These are phyloP conservation scores for Stenoptilia bipunctidactyla DNA, from an alignment of 2,888 invertebrate genomes.

Conservation along the genomic window DNA sequence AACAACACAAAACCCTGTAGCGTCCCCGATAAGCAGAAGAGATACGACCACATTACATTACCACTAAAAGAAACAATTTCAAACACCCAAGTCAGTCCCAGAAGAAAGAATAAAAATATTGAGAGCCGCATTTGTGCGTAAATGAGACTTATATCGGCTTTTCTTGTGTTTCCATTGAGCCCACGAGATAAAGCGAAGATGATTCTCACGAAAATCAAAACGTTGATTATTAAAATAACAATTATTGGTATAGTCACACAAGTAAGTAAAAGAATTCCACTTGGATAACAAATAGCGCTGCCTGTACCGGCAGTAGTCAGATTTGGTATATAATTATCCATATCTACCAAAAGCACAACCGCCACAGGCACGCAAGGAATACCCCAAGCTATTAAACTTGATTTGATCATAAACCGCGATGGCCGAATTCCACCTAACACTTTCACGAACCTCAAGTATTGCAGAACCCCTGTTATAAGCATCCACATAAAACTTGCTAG, in stretches of 20 bases:
- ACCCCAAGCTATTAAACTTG: constrained; percentile 75
- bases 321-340: constrained; percentile 52
- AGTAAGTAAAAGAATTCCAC: constrained; percentile 53
- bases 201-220: constrained; percentile 65
- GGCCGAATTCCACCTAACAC: constrained; percentile 72
- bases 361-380: constrained; percentile 68
- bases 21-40: constrained; percentile 74
- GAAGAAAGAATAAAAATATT: constrained; percentile 70
- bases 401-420: constrained; percentile 73
- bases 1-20: constrained; percentile 74
- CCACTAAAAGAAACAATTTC: constrained; percentile 67
- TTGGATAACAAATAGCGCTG: constrained; percentile 65
- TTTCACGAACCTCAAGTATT: constrained; percentile 77
- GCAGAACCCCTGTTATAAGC: constrained; percentile 76
- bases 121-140: constrained; percentile 68
- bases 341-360: constrained; percentile 48
- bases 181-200: constrained; percentile 63
- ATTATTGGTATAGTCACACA: constrained; percentile 67
- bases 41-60: constrained; percentile 67
- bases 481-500: constrained; percentile 80
- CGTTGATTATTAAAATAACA: constrained; percentile 61
- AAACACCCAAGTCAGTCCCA: constrained; percentile 75
- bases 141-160: constrained; percentile 42
- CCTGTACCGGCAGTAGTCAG: constrained; percentile 14
- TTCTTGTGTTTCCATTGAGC: constrained; percentile 59